These are phyloP conservation scores for Drosophila ohnishii DNA, from an alignment of 1,140 invertebrate species.

Conservation along the genomic window DNA sequence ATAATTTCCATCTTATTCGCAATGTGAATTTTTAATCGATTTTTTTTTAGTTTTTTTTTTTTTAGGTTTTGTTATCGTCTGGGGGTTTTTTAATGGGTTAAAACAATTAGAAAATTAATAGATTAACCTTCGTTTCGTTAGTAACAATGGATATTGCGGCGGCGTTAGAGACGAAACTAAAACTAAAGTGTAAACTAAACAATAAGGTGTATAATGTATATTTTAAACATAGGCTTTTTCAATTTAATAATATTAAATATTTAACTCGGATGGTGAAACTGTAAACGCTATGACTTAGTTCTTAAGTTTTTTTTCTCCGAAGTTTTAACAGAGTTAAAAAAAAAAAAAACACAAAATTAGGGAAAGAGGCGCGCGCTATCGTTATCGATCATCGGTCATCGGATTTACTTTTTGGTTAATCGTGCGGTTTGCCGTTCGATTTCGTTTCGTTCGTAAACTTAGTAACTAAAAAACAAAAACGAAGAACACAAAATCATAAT, in stretches of 20 bases:
- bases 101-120: constrained; percentile 58
- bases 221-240: constrained; percentile 1
- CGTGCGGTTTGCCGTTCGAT: constrained; percentile 28
- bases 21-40: constrained; percentile 60
- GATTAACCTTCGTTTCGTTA: constrained; percentile 27
- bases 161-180: constrained; percentile 38
- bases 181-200: constrained; percentile 26
- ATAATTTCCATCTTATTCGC: constrained; percentile 51
- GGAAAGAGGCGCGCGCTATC: constrained; percentile 5
- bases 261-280: constrained; percentile 37
- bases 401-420: constrained; percentile 7
- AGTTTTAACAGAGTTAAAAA: constrained; percentile 40
- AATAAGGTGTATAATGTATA: constrained; percentile 9
- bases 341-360: constrained; percentile 9
- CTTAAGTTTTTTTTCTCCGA: constrained; percentile 54
- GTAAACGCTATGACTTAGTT: constrained; percentile 78
- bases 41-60: constrained; percentile 17
- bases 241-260: constrained; percentile 31
- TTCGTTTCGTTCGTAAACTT: constrained; percentile 55
- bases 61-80: constrained; percentile 23
- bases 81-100: constrained; percentile 22
- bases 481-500: constrained; percentile 53
- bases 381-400: constrained; percentile 9
- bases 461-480: constrained; percentile 64
- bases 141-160: constrained; percentile 46